Evolutionary conservation across 2,888 invertebrate genomes (phyloP), one percentile per base, ranked within the genome.

Genomic region (Watsonalla cultraria): DNA sequence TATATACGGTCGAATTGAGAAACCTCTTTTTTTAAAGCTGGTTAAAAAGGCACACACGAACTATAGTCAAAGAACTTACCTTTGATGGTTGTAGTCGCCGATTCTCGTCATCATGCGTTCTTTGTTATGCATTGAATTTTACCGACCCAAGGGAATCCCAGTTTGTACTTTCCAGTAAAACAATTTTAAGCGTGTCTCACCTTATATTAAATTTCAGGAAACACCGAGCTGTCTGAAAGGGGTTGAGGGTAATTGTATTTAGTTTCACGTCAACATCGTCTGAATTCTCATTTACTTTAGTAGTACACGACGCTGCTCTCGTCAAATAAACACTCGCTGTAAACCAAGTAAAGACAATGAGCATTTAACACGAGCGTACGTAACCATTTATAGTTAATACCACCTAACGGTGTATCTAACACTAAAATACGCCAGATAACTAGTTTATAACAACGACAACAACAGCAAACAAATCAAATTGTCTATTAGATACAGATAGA

Each of bases 131-230:
- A 37, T 37, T 37, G 7, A 8, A 9, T 37, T 7, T 37, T 8
- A 37, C 4, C 7, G 47, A 59, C 63, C 54, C 51, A 50, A 55
- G 55, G 62, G 59, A 51, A 50, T 58, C 60, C 49, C 56, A 50
- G 54, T 66, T 65, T 66, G 68, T 70, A 74, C 69, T 68, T 70
- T 67, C 68, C 69, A 66, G 58, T 37, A 37, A 37, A 37, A 7
- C 7, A 37, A 9, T 37, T 37, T 54, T 55, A 57, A 69, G 63
- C 69, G 67, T 61, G 62, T 62, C 66, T 68, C 66, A 55, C 62
- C 62, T 61, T 61, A 68, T 68, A 72, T 72, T 69, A 68, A 53
- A 63, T 57, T 62, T 54, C 53, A 48, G 51, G 54, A 47, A 52
- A 55, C 47, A 55, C 37, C 50, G 58, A 53, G 51, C 54, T 56